Percentiles rank a stretch among this genome's conserved stretches.
Evolutionary conservation across 2,113 vertebrate species (phyloP).

Genomic region (Apistogramma diplotaenia): DNA sequence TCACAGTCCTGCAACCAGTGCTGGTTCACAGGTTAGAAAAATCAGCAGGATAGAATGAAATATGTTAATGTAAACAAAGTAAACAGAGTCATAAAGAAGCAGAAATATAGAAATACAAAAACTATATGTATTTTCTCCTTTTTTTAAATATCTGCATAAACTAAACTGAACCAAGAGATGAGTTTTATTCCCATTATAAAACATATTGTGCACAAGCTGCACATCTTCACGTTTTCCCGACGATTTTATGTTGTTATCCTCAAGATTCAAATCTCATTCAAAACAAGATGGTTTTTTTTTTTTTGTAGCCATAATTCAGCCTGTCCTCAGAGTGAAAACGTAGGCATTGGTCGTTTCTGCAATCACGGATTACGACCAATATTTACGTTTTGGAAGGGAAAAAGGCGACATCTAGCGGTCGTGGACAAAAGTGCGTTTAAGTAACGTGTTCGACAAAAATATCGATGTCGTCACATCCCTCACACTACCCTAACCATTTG

Average conservation of each 20-base stretch:
- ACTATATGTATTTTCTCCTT: not conserved
- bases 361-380: no score
- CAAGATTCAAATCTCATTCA: not conserved
- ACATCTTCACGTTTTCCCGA: not conserved
- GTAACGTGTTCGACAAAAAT: no score
- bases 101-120: not conserved
- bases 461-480: no score
- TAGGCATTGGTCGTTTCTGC: no score
- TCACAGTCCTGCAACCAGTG: not conserved
- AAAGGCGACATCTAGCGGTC: no score
- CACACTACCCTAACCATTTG: no score
- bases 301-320: no score
- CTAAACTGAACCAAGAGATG: not conserved
- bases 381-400: no score
- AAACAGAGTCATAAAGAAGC: not conserved
- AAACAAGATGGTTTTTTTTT: not conserved
- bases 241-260: not conserved
- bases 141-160: not conserved
- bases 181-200: not conserved
- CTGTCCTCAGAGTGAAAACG: no score
- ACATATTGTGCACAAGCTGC: not conserved
- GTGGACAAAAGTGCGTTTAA: no score
- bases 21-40: not conserved
- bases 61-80: not conserved
- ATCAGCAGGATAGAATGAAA: not conserved